Evolutionary conservation across 2,113 vertebrate species (phyloP).

Genomic region (Limanda limanda): DNA sequence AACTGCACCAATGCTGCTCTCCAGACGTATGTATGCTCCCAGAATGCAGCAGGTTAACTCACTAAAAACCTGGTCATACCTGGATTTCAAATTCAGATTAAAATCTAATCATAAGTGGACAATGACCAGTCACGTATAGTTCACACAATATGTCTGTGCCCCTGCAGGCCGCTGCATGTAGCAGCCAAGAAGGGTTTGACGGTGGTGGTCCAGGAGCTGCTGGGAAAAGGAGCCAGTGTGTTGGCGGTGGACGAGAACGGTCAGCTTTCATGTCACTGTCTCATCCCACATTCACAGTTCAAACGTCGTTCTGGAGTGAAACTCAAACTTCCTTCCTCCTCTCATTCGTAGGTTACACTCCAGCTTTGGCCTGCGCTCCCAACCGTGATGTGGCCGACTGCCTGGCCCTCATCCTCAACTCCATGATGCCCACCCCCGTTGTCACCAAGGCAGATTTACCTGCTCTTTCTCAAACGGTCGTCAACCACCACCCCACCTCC

Average conservation of each 20-base stretch:
- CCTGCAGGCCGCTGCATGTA: slow-evolving; percentile 92
- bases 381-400: slow-evolving; percentile 98
- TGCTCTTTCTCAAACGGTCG: slow-evolving; percentile 85
- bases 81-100: too few relatives aligned
- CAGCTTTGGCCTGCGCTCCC: slow-evolving; percentile 95
- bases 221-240: slow-evolving; percentile 97
- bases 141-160: not conserved
- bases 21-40: slow-evolving; percentile 89
- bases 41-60: not conserved
- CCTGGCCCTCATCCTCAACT: slow-evolving; percentile 96
- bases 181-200: slow-evolving; percentile 95
- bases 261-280: slow-evolving; percentile 66
- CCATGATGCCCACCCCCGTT: slow-evolving; percentile 95
- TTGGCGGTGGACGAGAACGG: slow-evolving; percentile 98
- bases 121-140: too few relatives aligned
- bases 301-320: not conserved
- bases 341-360: slow-evolving; percentile 89
- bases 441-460: slow-evolving; percentile 86
- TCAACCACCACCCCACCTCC: slow-evolving; percentile 90
- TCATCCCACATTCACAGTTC: not conserved
- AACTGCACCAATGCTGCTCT: slow-evolving; percentile 95
- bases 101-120: too few relatives aligned
- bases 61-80: too few relatives aligned
- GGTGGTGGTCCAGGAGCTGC: slow-evolving; percentile 95
- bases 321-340: not conserved